phyloP scores from a whole-genome alignment of 2,888 invertebrate genomes.

The Dryococelus australis region DNA sequence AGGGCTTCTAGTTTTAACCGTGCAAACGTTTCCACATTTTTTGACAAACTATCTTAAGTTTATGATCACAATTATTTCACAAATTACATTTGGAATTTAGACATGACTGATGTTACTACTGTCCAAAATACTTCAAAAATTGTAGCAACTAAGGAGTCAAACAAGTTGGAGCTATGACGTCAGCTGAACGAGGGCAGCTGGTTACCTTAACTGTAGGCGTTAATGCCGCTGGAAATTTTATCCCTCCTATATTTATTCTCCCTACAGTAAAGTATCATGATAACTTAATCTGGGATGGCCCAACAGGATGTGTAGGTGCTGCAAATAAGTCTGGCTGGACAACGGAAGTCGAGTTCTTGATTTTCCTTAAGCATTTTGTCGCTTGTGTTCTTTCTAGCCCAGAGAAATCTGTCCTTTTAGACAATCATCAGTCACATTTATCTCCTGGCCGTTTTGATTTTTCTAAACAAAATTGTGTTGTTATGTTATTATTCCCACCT shows the following conservation, averaged over 20 bases:
- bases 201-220: slow-evolving; percentile 25
- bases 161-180: slow-evolving; percentile 24
- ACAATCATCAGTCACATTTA: slow-evolving; percentile 19
- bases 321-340: slow-evolving; percentile 25
- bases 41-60: too few relatives aligned
- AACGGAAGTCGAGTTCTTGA: not conserved
- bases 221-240: not conserved
- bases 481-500: not conserved
- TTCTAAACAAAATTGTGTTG: not conserved
- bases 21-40: too few relatives aligned
- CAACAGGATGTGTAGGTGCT: slow-evolving; percentile 24
- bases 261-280: not conserved
- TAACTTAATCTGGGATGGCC: slow-evolving; percentile 21
- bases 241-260: not conserved
- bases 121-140: not conserved
- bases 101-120: too few relatives aligned
- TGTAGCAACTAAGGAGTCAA: slow-evolving; percentile 1
- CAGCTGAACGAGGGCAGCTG: slow-evolving; percentile 24
- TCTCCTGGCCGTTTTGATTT: too few relatives aligned
- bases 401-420: not conserved
- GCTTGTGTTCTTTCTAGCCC: not conserved
- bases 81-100: not conserved
- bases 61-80: not conserved
- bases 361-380: slow-evolving; percentile 2
- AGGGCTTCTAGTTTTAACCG: too few relatives aligned